These are phyloP conservation scores for Cyaniris semiargus DNA, from an alignment of 2,888 invertebrate genomes.

Conservation along the genomic window DNA sequence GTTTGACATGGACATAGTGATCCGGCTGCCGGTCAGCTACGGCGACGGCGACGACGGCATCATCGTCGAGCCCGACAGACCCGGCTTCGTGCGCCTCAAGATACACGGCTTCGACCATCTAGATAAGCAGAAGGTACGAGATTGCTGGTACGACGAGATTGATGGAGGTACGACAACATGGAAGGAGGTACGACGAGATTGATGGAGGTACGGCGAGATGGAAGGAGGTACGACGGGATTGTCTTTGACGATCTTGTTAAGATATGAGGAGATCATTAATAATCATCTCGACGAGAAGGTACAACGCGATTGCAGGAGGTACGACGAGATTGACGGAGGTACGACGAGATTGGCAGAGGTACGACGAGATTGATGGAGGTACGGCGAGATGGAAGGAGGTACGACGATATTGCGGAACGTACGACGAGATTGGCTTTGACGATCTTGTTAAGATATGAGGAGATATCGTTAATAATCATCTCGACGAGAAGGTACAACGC, in stretches of 20 bases:
- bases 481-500: too few relatives aligned
- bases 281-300: neutral
- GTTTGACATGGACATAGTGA: constrained; percentile 81
- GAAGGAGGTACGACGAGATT: too few relatives aligned
- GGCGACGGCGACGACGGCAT: constrained; percentile 61
- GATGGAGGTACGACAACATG: neutral
- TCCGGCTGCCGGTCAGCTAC: constrained; percentile 74
- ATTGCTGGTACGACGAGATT: neutral
- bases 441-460: too few relatives aligned
- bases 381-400: too few relatives aligned
- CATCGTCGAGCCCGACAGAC: constrained; percentile 60
- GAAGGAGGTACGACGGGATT: too few relatives aligned
- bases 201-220: too few relatives aligned
- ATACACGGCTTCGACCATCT: constrained; percentile 64
- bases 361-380: neutral
- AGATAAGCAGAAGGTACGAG: constrained; percentile 53
- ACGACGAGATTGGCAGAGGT: too few relatives aligned
- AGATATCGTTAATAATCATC: too few relatives aligned
- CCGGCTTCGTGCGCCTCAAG: constrained; percentile 72
- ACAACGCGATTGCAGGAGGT: neutral
- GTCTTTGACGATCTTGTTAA: constrained; percentile 60
- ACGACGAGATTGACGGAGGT: too few relatives aligned
- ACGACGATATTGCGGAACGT: too few relatives aligned
- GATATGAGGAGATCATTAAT: constrained; percentile 28
- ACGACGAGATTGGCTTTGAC: too few relatives aligned